phyloP scores from a whole-genome alignment of 2,113 vertebrate species.

The Cheilinus undulatus region DNA sequence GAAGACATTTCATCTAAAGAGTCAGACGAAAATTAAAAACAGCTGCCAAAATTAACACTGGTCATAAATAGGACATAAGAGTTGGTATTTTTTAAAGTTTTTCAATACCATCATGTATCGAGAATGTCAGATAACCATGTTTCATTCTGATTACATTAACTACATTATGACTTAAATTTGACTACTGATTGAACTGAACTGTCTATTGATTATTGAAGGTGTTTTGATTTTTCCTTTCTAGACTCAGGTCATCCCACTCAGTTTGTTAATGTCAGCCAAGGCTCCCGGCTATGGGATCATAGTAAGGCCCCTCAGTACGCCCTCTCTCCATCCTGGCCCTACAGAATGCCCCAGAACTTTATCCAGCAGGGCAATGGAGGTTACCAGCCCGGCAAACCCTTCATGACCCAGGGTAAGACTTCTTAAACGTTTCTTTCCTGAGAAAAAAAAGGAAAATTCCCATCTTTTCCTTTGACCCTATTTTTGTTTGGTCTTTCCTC shows the following conservation, averaged over 20 bases:
- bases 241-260: constrained; percentile 91
- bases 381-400: constrained; percentile 91
- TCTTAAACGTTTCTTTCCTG: background rate
- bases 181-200: too few relatives aligned
- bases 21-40: too few relatives aligned
- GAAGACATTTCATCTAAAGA: too few relatives aligned
- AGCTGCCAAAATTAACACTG: too few relatives aligned
- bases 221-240: constrained; percentile 65
- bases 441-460: background rate
- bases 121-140: too few relatives aligned
- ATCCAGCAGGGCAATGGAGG: constrained; percentile 93
- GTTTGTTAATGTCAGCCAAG: constrained; percentile 88
- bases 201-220: too few relatives aligned
- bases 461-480: background rate
- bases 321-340: constrained; percentile 93
- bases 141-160: too few relatives aligned
- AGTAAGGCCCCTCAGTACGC: constrained; percentile 88
- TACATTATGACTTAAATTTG: too few relatives aligned
- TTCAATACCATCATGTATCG: too few relatives aligned
- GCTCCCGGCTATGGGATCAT: constrained; percentile 92
- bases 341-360: constrained; percentile 94
- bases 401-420: constrained; percentile 89
- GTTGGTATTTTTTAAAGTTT: too few relatives aligned
- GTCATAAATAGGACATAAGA: too few relatives aligned
- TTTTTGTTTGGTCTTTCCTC: background rate